These are phyloP conservation scores for Ptiloglossa arizonensis DNA, from an alignment of 1,140 invertebrate genomes.

Conservation along the genomic window DNA sequence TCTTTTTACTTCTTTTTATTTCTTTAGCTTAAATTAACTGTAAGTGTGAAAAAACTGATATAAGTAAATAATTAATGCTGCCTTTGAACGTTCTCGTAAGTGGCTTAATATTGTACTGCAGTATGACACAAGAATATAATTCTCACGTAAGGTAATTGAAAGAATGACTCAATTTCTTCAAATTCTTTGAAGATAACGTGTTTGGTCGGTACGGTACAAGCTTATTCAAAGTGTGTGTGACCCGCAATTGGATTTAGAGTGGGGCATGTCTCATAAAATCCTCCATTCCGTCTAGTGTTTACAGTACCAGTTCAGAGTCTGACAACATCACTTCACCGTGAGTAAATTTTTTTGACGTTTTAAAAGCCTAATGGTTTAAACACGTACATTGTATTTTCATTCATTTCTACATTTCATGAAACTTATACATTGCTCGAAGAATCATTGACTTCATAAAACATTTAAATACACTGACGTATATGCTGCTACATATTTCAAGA, in stretches of 20 bases:
- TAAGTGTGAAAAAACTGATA: neutral
- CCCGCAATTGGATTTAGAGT: conserved; percentile 53
- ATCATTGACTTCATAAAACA: neutral
- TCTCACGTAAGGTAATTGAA: neutral
- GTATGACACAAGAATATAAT: neutral
- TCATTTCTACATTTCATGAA: neutral
- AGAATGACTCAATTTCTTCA: conserved; percentile 22
- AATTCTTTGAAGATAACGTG: conserved; percentile 24
- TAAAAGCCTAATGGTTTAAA: neutral
- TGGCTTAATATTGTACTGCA: neutral
- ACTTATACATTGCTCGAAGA: neutral
- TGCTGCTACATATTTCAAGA: neutral
- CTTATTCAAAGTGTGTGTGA: conserved; percentile 34
- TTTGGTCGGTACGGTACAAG: neutral
- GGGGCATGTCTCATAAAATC: conserved; percentile 66
- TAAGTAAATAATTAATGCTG: neutral
- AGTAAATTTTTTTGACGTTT: conserved; percentile 46
- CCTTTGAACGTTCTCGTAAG: neutral
- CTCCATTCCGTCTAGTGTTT: conserved; percentile 58
- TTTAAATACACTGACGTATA: neutral
- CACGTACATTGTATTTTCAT: neutral
- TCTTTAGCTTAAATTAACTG: neutral
- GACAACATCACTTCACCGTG: conserved; percentile 46
- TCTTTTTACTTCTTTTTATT: neutral
- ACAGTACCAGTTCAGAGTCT: conserved; percentile 54